phyloP scores from a whole-genome alignment of 2,797 vertebrate genomes.

The Cyprinella venusta region DNA sequence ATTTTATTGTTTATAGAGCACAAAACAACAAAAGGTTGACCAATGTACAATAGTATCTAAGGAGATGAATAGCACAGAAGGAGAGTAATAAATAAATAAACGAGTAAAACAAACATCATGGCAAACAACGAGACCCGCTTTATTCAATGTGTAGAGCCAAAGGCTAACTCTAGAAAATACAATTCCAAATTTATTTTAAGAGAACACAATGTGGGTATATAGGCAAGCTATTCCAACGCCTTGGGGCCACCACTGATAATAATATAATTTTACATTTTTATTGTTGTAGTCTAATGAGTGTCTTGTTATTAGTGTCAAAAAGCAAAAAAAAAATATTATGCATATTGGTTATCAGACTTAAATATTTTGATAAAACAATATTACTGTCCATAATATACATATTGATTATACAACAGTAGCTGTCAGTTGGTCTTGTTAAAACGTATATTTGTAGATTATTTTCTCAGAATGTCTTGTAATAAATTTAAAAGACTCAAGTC shows the following conservation, averaged over 20 bases:
- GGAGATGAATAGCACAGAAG: no score
- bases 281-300: not conserved
- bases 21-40: no score
- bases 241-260: not conserved
- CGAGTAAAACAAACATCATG: no score
- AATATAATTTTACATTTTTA: not conserved
- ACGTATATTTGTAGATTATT: not conserved
- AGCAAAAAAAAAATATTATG: not conserved
- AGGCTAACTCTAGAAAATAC: not conserved
- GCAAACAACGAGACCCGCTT: not conserved
- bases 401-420: no score
- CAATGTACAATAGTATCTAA: no score
- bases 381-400: not conserved
- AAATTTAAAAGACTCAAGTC: not conserved
- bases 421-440: not conserved
- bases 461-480: not conserved
- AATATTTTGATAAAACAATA: not conserved
- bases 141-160: not conserved
- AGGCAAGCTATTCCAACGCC: not conserved
- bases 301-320: not conserved
- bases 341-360: not conserved
- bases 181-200: not conserved
- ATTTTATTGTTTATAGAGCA: no score
- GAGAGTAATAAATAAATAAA: no score
- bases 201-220: not conserved